Evolutionary conservation across 1,140 invertebrate genomes (phyloP).

Genomic region (Cataglyphis hispanica): DNA sequence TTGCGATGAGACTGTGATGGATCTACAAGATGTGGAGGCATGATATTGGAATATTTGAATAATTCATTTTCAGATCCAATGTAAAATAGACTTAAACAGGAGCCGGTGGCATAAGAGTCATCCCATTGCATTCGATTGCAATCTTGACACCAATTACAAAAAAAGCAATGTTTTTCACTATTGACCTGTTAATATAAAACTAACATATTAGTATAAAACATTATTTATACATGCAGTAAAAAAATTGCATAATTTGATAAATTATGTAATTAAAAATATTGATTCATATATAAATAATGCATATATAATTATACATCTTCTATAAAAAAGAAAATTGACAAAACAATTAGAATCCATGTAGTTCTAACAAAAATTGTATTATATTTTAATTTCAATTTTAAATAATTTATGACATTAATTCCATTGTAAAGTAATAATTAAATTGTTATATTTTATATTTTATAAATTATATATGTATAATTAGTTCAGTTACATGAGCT

Average conservation of each 20-base stretch:
- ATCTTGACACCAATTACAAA: slow-evolving; percentile 90
- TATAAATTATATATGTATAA: neutral
- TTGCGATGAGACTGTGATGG: neutral
- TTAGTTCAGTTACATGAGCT: neutral
- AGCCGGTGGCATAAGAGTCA: slow-evolving; percentile 86
- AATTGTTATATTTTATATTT: neutral
- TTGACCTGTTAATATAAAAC: slow-evolving; percentile 87
- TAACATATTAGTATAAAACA: neutral
- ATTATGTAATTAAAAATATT: neutral
- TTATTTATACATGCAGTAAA: neutral
- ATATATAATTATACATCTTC: too few species aligned
- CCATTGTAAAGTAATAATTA: neutral
- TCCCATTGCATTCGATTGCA: slow-evolving; percentile 89
- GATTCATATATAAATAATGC: neutral
- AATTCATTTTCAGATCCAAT: neutral
- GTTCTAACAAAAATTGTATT: neutral
- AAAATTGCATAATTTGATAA: neutral
- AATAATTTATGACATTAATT: neutral
- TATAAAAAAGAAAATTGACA: neutral
- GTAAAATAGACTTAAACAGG: slow-evolving; percentile 51
- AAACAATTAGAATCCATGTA: neutral
- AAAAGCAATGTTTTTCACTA: slow-evolving; percentile 90
- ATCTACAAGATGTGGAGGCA: neutral
- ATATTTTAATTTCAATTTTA: neutral
- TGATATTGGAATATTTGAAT: neutral